Evolutionary conservation across 2,113 vertebrate species (phyloP).

Genomic region (Stegastes partitus): DNA sequence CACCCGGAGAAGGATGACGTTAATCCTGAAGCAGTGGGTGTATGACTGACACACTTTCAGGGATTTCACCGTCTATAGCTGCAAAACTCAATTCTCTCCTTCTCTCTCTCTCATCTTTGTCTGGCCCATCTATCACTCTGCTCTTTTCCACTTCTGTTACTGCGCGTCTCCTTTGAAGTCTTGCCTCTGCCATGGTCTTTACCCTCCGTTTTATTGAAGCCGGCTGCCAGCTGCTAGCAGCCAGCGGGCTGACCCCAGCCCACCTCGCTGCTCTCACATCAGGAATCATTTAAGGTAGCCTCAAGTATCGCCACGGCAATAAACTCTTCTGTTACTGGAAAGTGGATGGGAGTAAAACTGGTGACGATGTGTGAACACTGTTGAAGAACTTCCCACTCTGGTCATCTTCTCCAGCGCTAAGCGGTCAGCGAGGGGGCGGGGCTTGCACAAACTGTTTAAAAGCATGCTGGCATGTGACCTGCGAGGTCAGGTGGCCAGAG

Average conservation of each 20-base stretch:
- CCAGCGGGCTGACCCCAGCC: slow-evolving; percentile 29
- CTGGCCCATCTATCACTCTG: slow-evolving; percentile 46
- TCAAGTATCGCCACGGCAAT: slow-evolving; percentile 11
- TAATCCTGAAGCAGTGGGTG: slow-evolving; percentile 71
- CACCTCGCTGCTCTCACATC: slow-evolving; percentile 32
- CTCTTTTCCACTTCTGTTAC: slow-evolving; percentile 27
- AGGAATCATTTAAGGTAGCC: slow-evolving; percentile 37
- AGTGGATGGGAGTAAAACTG: not conserved
- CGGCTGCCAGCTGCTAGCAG: slow-evolving; percentile 38
- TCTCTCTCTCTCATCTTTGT: slow-evolving; percentile 49
- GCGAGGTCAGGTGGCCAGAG: slow-evolving; percentile 64
- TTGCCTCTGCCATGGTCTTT: slow-evolving; percentile 20
- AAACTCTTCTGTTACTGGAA: slow-evolving; percentile 10
- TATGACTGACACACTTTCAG: slow-evolving; percentile 69
- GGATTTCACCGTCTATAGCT: slow-evolving; percentile 58
- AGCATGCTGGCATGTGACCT: slow-evolving; percentile 68
- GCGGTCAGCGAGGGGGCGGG: slow-evolving; percentile 35
- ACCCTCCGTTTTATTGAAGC: slow-evolving; percentile 40
- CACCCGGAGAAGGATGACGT: slow-evolving; percentile 43
- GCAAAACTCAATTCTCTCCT: slow-evolving; percentile 49
- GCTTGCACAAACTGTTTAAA: slow-evolving; percentile 27
- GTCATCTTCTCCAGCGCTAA: slow-evolving; percentile 12
- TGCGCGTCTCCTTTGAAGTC: slow-evolving; percentile 56
- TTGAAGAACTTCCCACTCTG: slow-evolving; percentile 16
- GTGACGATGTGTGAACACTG: slow-evolving; percentile 36